Percentiles rank a stretch among this genome's conserved stretches.
Conservation (phyloP, 2,797 vertebrate genomes). For the Eidolon dupreanum region DNA sequence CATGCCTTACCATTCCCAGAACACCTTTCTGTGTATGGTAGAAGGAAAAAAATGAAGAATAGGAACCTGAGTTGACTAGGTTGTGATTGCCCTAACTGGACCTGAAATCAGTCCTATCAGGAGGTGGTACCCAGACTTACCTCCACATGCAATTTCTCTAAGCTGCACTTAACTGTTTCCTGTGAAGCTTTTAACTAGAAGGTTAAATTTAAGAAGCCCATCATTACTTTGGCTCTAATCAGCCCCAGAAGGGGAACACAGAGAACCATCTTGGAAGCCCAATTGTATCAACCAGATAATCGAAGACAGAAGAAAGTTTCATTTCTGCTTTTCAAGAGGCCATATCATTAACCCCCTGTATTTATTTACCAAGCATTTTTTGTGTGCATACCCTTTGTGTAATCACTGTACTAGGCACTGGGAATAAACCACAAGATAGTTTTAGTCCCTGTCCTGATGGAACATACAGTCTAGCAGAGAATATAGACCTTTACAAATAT, state of each 20-base stretch:
- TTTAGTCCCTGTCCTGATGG: neutral
- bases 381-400: neutral
- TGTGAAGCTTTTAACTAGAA: neutral
- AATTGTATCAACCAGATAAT: neutral
- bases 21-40: neutral
- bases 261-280: neutral
- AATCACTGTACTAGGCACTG: neutral
- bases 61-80: neutral
- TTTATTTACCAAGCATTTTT: slow-evolving; percentile 7
- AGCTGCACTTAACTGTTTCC: neutral
- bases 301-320: slow-evolving; percentile 13
- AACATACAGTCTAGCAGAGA: neutral
- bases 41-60: neutral
- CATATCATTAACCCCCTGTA: neutral
- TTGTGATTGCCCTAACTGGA: neutral
- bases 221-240: neutral
- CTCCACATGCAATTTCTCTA: neutral
- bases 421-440: neutral
- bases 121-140: neutral
- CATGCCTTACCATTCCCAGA: neutral
- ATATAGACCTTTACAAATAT: neutral
- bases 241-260: neutral
- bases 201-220: neutral
- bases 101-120: neutral
- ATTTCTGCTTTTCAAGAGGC: neutral